Conservation (phyloP, 2,797 vertebrate genomes). For the Jordanella pulchra region DNA sequence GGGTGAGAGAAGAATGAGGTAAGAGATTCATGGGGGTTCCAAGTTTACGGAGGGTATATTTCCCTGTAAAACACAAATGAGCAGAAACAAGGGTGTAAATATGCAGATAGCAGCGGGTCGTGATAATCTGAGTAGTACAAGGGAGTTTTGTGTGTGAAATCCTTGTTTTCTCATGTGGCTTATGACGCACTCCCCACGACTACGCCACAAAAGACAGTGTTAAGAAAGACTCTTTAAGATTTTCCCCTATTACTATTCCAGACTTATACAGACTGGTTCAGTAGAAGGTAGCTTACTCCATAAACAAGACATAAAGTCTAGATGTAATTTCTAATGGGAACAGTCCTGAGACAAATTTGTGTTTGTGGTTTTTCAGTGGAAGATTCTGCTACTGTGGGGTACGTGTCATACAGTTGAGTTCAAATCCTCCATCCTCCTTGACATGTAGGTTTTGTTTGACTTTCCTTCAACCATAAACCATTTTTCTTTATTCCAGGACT, state of each 20-base stretch:
- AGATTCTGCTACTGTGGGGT: conserved; percentile 35
- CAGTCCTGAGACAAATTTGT: conserved; percentile 21
- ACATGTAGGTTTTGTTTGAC: neutral
- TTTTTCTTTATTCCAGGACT: neutral
- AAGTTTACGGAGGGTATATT: neutral
- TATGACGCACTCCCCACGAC: conserved; percentile 45
- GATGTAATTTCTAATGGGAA: conserved; percentile 17
- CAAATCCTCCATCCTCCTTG: neutral
- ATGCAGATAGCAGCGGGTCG: conserved; percentile 64
- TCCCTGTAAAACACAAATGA: conserved; percentile 53
- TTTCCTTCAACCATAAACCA: neutral
- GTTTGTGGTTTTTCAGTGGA: conserved; percentile 33
- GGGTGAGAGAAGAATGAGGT: conserved; percentile 9
- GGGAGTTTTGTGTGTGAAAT: conserved; percentile 39
- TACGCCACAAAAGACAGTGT: conserved; percentile 42
- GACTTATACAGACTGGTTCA: conserved; percentile 34
- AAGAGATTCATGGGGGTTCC: conserved; percentile 10
- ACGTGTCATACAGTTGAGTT: conserved; percentile 19
- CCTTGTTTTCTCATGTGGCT: conserved; percentile 53
- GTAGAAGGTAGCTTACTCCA: conserved; percentile 32
- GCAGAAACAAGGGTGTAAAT: conserved; percentile 43
- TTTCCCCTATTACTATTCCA: conserved; percentile 43
- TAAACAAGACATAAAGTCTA: conserved; percentile 39
- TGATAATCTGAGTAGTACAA: conserved; percentile 14
- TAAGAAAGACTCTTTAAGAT: conserved; percentile 31